Evolutionary conservation across 2,113 vertebrate species (phyloP).

Genomic region (Dipodomys spectabilis): DNA sequence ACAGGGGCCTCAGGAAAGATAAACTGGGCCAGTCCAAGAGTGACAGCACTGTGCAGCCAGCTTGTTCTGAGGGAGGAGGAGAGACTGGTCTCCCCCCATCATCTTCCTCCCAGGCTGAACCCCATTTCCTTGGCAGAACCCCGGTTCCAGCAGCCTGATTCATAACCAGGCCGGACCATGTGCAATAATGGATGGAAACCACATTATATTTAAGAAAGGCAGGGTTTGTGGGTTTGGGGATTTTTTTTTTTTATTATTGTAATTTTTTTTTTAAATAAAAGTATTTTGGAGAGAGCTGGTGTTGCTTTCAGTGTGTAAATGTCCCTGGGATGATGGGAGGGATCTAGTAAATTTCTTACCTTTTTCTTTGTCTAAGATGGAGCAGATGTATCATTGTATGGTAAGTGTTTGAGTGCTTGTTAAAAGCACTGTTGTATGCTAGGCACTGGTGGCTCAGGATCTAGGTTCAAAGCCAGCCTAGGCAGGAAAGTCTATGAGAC

Average conservation of each 20-base stretch:
- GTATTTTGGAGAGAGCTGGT: conserved; percentile 63
- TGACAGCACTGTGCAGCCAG: conserved; percentile 55
- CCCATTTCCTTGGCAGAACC: conserved; percentile 54
- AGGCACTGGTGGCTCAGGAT: no score
- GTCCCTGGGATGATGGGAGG: neutral
- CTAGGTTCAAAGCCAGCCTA: no score
- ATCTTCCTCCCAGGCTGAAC: neutral
- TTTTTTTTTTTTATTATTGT: conserved; percentile 1
- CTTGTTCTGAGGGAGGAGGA: conserved; percentile 83
- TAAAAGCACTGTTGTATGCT: neutral
- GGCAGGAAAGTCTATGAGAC: no score
- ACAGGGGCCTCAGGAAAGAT: conserved; percentile 71
- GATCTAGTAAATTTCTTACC: neutral
- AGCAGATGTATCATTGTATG: neutral
- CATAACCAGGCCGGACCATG: conserved; percentile 79
- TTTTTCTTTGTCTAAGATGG: neutral
- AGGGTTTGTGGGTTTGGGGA: conserved; percentile 68
- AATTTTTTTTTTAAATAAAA: conserved; percentile 72
- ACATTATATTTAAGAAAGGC: conserved; percentile 77
- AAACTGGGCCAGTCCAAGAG: conserved; percentile 43
- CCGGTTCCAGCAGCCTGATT: conserved; percentile 67
- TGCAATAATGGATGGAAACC: conserved; percentile 78
- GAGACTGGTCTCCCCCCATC: conserved; percentile 38
- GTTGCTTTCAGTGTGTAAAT: conserved; percentile 45
- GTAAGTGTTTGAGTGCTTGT: neutral